A percentile compares a stretch with the other conserved stretches of the same genome.
Conservation (phyloP, 2,113 vertebrate genomes). For the Zapornia atra region DNA sequence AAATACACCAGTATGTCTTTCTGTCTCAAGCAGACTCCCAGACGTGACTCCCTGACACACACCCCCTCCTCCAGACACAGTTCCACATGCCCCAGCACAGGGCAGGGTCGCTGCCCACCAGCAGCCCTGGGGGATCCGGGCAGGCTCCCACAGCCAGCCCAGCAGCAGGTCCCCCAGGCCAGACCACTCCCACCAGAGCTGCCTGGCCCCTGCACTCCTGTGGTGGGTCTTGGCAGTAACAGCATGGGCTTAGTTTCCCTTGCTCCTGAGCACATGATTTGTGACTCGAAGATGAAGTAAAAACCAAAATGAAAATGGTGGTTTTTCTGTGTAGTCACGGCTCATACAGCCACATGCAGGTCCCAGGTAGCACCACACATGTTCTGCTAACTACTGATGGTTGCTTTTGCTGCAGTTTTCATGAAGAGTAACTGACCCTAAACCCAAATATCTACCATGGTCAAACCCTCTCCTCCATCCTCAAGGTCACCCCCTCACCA, state of each 20-base stretch:
- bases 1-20: not conserved
- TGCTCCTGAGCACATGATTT: not conserved
- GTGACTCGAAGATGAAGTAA: not conserved
- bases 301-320: not conserved
- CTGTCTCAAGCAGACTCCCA: not conserved
- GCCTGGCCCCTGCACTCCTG: not conserved
- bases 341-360: not conserved
- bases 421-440: not conserved
- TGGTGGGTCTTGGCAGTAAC: not conserved
- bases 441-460: not conserved
- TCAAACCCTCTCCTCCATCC: not conserved
- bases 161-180: accelerated
- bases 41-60: not conserved
- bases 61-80: not conserved
- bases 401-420: not conserved
- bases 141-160: not conserved
- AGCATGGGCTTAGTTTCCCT: not conserved
- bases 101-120: not conserved
- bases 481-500: not conserved
- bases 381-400: not conserved
- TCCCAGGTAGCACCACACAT: not conserved
- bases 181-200: accelerated
- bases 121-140: not conserved
- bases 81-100: not conserved
- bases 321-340: not conserved